Evolutionary conservation across 1,140 invertebrate genomes (phyloP).

Genomic region (Temnothorax curvispinosus): DNA sequence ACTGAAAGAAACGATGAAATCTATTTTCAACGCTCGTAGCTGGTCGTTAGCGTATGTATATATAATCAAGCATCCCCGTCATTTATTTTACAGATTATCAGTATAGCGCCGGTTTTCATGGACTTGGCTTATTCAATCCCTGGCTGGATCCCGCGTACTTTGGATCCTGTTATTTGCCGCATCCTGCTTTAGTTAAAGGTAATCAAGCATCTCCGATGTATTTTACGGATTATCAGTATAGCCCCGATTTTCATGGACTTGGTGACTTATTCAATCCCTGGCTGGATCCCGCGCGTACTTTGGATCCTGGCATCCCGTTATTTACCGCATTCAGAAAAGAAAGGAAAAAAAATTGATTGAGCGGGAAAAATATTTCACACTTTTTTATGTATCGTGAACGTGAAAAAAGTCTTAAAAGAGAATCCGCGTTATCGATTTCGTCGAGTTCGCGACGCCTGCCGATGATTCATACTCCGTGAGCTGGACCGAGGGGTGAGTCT

Average conservation of each 20-base stretch:
- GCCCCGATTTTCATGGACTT: slow-evolving; percentile 86
- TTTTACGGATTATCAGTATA: slow-evolving; percentile 89
- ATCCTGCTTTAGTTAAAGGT: slow-evolving; percentile 89
- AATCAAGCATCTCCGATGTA: slow-evolving; percentile 73
- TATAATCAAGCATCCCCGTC: slow-evolving; percentile 42
- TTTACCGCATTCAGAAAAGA: slow-evolving; percentile 74
- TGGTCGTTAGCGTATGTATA: background rate
- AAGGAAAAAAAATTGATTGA: background rate
- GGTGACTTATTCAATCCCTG: slow-evolving; percentile 90
- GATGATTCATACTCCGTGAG: slow-evolving; percentile 82
- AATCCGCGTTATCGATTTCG: slow-evolving; percentile 80
- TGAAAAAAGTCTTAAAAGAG: slow-evolving; percentile 63
- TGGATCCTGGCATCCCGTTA: slow-evolving; percentile 87
- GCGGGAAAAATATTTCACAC: slow-evolving; percentile 1
- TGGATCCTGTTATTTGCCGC: slow-evolving; percentile 90
- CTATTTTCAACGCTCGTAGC: slow-evolving; percentile 48
- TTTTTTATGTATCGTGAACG: slow-evolving; percentile 27
- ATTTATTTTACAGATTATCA: slow-evolving; percentile 88
- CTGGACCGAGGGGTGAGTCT: slow-evolving; percentile 78
- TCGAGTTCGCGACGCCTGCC: slow-evolving; percentile 81
- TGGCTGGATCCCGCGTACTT: slow-evolving; percentile 92
- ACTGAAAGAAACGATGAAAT: slow-evolving; percentile 22
- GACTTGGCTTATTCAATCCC: slow-evolving; percentile 89
- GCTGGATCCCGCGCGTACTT: slow-evolving; percentile 91
- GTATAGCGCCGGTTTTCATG: slow-evolving; percentile 87